These are phyloP conservation scores for Apotomis capreana DNA, from an alignment of 2,888 invertebrate species.

Conservation along the genomic window DNA sequence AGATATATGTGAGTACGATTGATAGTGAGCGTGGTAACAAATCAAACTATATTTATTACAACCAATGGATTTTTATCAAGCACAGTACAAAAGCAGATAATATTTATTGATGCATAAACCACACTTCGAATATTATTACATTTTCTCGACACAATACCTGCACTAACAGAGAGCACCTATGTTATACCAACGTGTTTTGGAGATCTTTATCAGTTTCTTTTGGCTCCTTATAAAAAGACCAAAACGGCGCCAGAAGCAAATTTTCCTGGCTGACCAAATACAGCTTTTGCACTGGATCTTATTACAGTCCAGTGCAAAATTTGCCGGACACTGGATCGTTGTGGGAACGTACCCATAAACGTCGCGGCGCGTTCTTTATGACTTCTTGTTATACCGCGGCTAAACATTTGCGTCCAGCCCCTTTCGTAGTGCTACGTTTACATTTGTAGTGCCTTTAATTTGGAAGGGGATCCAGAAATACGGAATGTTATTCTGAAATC, in stretches of 20 bases:
- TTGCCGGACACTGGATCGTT: conserved; percentile 59
- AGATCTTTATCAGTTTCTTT: background rate
- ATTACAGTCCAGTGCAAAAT: conserved; percentile 55
- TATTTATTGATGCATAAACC: conserved; percentile 26
- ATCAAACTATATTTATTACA: conserved; percentile 32
- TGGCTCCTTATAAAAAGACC: background rate
- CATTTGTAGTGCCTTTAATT: conserved; percentile 14
- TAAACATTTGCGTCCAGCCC: conserved; percentile 38
- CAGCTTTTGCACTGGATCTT: conserved; percentile 32
- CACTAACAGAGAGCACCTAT: background rate
- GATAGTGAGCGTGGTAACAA: conserved; percentile 34
- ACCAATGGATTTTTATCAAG: conserved; percentile 24
- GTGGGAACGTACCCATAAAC: conserved; percentile 68
- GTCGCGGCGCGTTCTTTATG: conserved; percentile 60
- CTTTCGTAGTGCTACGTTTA: conserved; percentile 14
- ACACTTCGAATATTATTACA: background rate
- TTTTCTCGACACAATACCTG: background rate
- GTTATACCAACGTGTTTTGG: background rate
- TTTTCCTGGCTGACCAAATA: conserved; percentile 5
- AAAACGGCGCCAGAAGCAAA: conserved; percentile 2
- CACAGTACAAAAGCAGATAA: conserved; percentile 14
- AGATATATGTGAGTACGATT: conserved; percentile 47
- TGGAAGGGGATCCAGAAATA: conserved; percentile 4
- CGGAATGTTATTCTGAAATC: background rate
- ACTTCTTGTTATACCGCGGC: conserved; percentile 63